Evolutionary conservation across 2,113 vertebrate species (phyloP).

Genomic region (Arenaria interpres): DNA sequence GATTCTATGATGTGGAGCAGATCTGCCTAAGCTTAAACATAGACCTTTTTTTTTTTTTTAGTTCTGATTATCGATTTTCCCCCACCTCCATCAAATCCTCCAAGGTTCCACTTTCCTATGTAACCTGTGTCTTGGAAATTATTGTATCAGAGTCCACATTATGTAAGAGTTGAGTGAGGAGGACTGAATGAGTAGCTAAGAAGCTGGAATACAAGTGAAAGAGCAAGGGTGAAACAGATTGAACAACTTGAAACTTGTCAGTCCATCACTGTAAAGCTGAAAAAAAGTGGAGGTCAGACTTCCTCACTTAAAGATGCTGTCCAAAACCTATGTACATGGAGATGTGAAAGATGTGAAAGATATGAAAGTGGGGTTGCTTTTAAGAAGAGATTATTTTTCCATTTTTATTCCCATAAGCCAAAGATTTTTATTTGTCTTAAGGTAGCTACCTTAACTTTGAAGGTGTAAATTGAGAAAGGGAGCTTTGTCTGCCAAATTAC

Average conservation of each 20-base stretch:
- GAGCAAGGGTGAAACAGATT: not conserved
- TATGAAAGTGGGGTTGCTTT: not conserved
- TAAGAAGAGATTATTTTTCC: not conserved
- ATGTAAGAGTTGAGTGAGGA: not conserved
- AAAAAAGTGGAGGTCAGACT: not conserved
- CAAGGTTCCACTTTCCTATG: not conserved
- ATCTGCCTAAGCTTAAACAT: not conserved
- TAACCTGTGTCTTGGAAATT: not conserved
- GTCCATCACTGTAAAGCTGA: not conserved
- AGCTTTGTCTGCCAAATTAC: not conserved
- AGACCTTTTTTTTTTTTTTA: not conserved
- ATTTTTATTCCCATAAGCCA: not conserved
- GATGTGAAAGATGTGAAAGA: not conserved
- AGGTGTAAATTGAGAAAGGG: not conserved
- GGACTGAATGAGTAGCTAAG: not conserved
- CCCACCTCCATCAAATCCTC: not conserved
- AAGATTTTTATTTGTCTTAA: not conserved
- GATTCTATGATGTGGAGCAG: not conserved
- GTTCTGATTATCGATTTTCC: not conserved
- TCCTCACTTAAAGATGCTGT: not conserved
- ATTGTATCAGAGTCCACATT: not conserved
- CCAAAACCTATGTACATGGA: not conserved
- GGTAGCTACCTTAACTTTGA: not conserved
- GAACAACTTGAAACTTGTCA: not conserved
- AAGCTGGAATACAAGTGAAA: not conserved